Evolutionary conservation across 2,797 vertebrate genomes (phyloP).

Genomic region (Forpus xanthops): DNA sequence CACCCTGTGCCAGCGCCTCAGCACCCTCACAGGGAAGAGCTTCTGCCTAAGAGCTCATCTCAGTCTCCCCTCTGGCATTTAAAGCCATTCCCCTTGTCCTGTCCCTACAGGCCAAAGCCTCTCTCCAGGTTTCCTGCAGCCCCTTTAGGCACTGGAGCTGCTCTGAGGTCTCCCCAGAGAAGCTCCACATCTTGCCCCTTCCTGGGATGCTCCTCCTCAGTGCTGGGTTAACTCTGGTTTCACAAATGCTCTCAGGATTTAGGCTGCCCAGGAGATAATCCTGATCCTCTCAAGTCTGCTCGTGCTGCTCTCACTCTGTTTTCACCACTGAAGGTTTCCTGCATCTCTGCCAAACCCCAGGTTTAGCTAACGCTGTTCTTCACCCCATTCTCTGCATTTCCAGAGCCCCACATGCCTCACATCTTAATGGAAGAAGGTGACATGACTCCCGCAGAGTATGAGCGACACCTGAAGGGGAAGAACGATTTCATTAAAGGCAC

Average conservation of each 20-base stretch:
- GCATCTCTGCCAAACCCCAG: neutral
- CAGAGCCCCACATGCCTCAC: constrained; percentile 92
- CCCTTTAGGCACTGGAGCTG: neutral
- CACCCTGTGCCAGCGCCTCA: no score
- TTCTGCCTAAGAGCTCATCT: no score
- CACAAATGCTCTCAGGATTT: neutral
- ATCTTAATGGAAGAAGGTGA: constrained; percentile 90
- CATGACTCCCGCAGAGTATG: constrained; percentile 89
- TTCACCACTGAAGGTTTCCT: neutral
- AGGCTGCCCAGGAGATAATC: neutral
- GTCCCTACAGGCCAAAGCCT: neutral
- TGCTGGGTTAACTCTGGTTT: neutral
- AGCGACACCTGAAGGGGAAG: constrained; percentile 86
- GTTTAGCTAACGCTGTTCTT: neutral
- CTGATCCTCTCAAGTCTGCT: neutral
- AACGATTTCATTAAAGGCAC: constrained; percentile 90
- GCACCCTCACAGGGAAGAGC: no score
- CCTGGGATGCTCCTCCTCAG: neutral
- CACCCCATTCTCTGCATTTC: constrained; percentile 17
- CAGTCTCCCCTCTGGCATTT: no score
- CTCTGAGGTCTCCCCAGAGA: neutral
- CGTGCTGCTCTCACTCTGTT: neutral
- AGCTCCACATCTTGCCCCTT: neutral
- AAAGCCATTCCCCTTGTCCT: no score
- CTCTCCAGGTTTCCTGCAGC: neutral